A percentile compares a stretch with the other conserved stretches of the same genome.
phyloP scores from a whole-genome alignment of 2,888 invertebrate species.

The Hirtodrosophila trivittata region DNA sequence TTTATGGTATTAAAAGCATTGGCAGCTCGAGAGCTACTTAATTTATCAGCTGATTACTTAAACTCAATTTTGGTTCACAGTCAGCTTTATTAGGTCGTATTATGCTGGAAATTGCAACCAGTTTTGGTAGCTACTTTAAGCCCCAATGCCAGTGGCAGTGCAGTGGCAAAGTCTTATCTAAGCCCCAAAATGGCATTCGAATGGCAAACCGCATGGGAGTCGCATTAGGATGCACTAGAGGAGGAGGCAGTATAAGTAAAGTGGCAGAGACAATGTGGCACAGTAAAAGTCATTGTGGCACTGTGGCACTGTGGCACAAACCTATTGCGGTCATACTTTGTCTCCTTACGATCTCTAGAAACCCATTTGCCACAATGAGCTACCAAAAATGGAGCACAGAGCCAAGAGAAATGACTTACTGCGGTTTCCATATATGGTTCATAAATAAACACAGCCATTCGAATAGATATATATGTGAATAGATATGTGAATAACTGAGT shows the following conservation, averaged over 20 bases:
- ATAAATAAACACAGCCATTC: conserved; percentile 71
- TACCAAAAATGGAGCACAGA: conserved; percentile 34
- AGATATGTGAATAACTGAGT: conserved; percentile 15
- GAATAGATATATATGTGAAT: conserved; percentile 12
- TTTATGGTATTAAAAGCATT: too few species aligned
- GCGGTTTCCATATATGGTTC: conserved; percentile 68
- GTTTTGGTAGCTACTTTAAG: conserved; percentile 41
- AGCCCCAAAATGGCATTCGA: conserved; percentile 72
- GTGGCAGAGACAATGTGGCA: too few species aligned
- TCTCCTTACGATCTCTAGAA: conserved; percentile 30
- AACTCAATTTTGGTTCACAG: neutral
- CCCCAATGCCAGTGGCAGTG: conserved; percentile 31
- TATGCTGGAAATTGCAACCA: conserved; percentile 19
- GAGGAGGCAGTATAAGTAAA: too few species aligned
- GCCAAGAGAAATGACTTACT: conserved; percentile 60
- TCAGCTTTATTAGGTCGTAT: conserved; percentile 3
- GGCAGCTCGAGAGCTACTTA: too few species aligned
- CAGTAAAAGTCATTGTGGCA: too few species aligned
- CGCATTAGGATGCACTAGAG: conserved; percentile 58
- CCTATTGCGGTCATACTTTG: conserved; percentile 60
- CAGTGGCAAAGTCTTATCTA: conserved; percentile 66
- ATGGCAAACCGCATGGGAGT: conserved; percentile 68
- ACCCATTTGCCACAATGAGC: conserved; percentile 54
- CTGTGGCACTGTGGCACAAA: conserved; percentile 40
- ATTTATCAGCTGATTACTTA: conserved; percentile 24